Base-by-base conservation (phyloP, 2,888 invertebrate genomes). In the Melitaea athalia region DNA sequence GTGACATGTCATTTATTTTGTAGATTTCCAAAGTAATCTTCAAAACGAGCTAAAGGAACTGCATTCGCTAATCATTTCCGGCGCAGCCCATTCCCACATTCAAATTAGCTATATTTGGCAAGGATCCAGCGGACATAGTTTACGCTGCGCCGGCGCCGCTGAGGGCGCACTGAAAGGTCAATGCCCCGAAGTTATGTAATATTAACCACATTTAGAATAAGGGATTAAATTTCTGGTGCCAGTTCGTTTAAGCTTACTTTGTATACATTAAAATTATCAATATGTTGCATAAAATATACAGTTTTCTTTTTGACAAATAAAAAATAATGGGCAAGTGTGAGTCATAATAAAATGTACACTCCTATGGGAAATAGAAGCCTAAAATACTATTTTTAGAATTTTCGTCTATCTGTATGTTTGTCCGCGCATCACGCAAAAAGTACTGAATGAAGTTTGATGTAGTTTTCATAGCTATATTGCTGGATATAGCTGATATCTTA, bases 121-220 rank as follows among this genome's bases (percentile, higher is more conserved):
- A 63, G 15, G 45, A 49, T 64, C 72, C 72, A 72, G 63, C 57
- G 31, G 31, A 62, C 64, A 64, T 67, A 67, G 67, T 67, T 50
- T 17, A 59, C 53, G 38, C 38, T 60, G 69, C 69, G 66, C 72
- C 60, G 74, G 73, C 74, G 74, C 73, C 74, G 69, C 61, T 57
- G 15, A 42, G 57, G 57, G 31, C 57, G 57, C 57, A 57, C 38
- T 57, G 57, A 59, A 70, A 72, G 70, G 70, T 69, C 72, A 74
- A 70, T 61, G 73, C 63, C 68, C 72, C 61, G 62, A 42, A 53
- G 69, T 74, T 65, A 70, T 69, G 69, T 70, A 67, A 72, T 64
- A 64, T 59, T 14, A 57, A 69, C 71, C 68, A 68, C 71, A 71
- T 71, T 65, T 68, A 66, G 68, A 66, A 17, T 63, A 68, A 71